phyloP scores from a whole-genome alignment of 2,113 vertebrate genomes.

The Anguilla japonica region DNA sequence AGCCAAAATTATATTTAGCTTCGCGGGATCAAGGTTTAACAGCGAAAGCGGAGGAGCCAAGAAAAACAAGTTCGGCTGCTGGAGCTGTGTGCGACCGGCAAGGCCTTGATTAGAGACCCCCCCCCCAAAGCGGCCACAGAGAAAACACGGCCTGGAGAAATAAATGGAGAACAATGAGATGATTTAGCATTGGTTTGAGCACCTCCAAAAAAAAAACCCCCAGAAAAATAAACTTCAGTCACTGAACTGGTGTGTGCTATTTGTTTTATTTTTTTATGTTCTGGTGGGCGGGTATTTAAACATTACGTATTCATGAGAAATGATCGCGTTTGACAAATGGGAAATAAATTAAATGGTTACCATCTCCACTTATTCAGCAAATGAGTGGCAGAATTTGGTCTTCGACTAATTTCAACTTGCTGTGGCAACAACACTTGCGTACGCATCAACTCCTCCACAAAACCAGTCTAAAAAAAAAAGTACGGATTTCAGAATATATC shows the following conservation, averaged over 20 bases:
- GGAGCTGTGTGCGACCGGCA: neutral
- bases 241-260: neutral
- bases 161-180: neutral
- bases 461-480: neutral
- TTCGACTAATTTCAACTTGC: neutral
- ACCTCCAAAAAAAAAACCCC: neutral
- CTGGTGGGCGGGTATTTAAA: too few relatives aligned
- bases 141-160: neutral
- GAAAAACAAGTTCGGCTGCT: neutral
- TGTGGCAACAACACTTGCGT: neutral
- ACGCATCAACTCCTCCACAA: neutral
- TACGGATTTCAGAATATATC: neutral
- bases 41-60: neutral
- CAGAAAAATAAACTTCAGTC: neutral
- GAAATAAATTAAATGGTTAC: too few relatives aligned
- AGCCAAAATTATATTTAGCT: neutral
- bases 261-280: too few relatives aligned
- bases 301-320: neutral
- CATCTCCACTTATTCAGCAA: too few relatives aligned
- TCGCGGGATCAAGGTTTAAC: neutral
- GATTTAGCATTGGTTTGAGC: neutral
- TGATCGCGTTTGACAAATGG: neutral
- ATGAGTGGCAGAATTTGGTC: neutral
- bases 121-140: neutral
- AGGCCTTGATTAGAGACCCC: neutral